phyloP scores from a whole-genome alignment of 1,140 invertebrate species.

The Teleopsis dalmanni region DNA sequence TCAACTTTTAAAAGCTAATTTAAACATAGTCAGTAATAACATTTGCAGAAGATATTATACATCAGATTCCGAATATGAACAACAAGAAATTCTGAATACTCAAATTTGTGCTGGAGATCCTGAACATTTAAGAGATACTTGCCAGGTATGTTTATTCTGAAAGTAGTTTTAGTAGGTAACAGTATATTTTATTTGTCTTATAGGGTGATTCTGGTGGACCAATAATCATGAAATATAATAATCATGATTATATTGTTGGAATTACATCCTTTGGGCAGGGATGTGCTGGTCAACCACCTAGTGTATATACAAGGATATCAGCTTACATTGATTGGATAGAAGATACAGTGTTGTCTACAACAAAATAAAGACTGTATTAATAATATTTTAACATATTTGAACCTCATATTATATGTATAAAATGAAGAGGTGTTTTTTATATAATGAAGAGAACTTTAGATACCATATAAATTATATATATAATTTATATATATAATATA shows the following conservation, averaged over 20 bases:
- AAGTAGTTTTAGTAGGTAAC: neutral
- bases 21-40: constrained; percentile 17
- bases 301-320: constrained; percentile 63
- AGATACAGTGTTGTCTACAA: constrained; percentile 54
- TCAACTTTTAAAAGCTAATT: constrained; percentile 22
- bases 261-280: constrained; percentile 61
- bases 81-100: constrained; percentile 32
- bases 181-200: neutral
- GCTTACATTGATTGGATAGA: constrained; percentile 70
- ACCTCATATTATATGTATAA: no score
- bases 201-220: constrained; percentile 65
- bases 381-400: no score
- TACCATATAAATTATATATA: no score
- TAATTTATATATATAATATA: no score
- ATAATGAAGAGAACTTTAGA: no score
- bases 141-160: constrained; percentile 57
- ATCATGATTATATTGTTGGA: constrained; percentile 49
- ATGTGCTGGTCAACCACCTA: constrained; percentile 56
- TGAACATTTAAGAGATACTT: constrained; percentile 53
- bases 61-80: constrained; percentile 12
- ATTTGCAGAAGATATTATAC: constrained; percentile 24
- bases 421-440: no score
- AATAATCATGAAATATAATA: constrained; percentile 18
- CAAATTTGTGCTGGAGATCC: constrained; percentile 54
- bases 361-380: no score